Conservation (phyloP, 2,113 vertebrate genomes). For the Callipepla squamata region DNA sequence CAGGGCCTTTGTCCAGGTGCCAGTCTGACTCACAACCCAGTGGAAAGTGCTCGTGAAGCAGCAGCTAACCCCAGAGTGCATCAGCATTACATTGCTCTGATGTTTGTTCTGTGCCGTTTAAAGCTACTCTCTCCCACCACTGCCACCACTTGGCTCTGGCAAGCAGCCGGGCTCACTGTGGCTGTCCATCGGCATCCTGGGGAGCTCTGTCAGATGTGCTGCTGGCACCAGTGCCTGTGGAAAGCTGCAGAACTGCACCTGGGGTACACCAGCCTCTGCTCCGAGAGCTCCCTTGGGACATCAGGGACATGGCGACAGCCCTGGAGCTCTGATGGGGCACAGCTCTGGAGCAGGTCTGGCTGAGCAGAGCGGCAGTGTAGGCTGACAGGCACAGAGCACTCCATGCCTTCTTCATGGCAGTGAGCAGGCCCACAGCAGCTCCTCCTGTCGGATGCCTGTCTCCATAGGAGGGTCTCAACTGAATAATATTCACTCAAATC, state of each 20-base stretch:
- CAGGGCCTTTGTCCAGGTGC: background rate
- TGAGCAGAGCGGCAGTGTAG: background rate
- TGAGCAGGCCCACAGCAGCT: background rate
- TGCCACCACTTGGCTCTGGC: background rate
- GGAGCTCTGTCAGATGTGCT: background rate
- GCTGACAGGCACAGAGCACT: background rate
- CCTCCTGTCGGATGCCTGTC: background rate
- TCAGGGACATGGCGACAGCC: background rate
- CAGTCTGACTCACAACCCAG: background rate
- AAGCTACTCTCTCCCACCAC: background rate
- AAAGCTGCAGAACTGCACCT: background rate
- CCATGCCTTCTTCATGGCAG: conserved; percentile 26
- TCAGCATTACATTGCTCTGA: background rate
- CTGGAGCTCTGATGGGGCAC: background rate
- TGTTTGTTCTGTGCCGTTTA: background rate
- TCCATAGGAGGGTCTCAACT: background rate
- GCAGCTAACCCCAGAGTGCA: background rate
- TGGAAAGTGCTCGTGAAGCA: background rate
- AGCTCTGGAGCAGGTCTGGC: background rate
- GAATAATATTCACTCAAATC: background rate
- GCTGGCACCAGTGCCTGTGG: background rate
- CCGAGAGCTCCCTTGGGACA: background rate
- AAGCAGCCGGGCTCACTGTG: background rate
- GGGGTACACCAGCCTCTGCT: background rate
- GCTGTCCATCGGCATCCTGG: rapidly evolving